Evolutionary conservation across 2,888 invertebrate species (phyloP).

Genomic region (Tiphia femorata): DNA sequence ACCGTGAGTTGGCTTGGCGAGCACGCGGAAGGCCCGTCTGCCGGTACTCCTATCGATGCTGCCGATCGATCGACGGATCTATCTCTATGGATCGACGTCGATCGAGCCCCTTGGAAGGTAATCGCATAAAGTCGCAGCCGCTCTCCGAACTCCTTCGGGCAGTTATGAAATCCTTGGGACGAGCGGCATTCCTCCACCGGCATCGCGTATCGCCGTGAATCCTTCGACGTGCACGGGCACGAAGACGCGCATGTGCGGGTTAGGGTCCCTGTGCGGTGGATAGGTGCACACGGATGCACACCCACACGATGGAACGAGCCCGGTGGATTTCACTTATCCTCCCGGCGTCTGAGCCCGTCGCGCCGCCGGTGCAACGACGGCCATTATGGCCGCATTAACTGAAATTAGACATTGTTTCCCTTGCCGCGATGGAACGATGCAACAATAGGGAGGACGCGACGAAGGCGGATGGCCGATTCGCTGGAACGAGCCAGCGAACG

Average conservation of each 20-base stretch:
- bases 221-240: not conserved
- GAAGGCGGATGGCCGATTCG: constrained; percentile 13
- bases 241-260: too few relatives aligned
- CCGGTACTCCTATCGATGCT: constrained; percentile 12
- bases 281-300: too few relatives aligned
- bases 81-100: constrained; percentile 1
- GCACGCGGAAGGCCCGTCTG: constrained; percentile 1
- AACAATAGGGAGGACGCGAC: constrained; percentile 43
- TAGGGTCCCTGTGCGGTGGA: too few relatives aligned
- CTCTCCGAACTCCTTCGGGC: constrained; percentile 13
- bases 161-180: constrained; percentile 21
- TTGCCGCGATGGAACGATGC: constrained; percentile 43
- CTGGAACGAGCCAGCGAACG: constrained; percentile 26
- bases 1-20: not conserved
- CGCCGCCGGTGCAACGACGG: constrained; percentile 40
- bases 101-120: constrained; percentile 8
- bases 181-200: not conserved
- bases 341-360: constrained; percentile 30
- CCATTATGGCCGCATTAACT: constrained; percentile 58
- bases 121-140: constrained; percentile 12
- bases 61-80: constrained; percentile 23
- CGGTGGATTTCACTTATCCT: constrained; percentile 50
- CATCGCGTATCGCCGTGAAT: not conserved
- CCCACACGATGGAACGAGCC: too few relatives aligned
- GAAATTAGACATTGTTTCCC: constrained; percentile 62